Conservation (phyloP, 2,797 vertebrate species). For the Crocodylus rhombifer region DNA sequence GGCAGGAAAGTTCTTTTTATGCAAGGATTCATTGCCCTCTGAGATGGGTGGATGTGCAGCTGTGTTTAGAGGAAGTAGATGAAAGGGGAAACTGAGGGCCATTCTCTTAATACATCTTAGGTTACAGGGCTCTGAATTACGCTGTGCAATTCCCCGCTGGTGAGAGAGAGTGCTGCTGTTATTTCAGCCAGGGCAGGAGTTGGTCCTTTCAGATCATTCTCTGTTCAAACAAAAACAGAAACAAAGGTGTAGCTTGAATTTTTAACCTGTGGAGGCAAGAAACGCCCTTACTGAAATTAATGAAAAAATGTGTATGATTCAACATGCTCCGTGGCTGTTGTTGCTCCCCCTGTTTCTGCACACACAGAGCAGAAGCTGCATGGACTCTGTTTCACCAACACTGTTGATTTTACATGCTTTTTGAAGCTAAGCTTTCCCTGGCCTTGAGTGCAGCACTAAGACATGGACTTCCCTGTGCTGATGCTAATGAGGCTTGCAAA, state of each 20-base stretch:
- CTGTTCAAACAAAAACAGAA: background rate
- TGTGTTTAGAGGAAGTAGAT: background rate
- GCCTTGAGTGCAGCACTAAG: background rate
- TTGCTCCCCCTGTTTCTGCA: background rate
- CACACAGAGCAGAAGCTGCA: background rate
- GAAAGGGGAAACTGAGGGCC: background rate
- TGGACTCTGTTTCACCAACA: background rate
- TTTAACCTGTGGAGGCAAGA: background rate
- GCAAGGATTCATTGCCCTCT: background rate
- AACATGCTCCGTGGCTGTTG: background rate
- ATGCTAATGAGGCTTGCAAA: background rate
- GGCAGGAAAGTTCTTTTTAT: too few relatives aligned
- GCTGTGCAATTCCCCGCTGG: too few relatives aligned
- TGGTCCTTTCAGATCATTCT: background rate
- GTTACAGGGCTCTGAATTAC: background rate
- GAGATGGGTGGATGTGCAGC: background rate
- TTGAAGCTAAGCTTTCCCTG: background rate
- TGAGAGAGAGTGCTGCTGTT: too few relatives aligned
- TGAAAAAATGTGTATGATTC: background rate
- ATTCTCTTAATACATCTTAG: background rate
- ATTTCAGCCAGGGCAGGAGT: too few relatives aligned
- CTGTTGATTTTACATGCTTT: background rate
- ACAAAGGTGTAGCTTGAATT: background rate
- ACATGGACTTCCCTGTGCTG: background rate
- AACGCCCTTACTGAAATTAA: fast-evolving